phyloP scores from a whole-genome alignment of 2,113 vertebrate genomes.

The Mesembrinibis cayennensis region DNA sequence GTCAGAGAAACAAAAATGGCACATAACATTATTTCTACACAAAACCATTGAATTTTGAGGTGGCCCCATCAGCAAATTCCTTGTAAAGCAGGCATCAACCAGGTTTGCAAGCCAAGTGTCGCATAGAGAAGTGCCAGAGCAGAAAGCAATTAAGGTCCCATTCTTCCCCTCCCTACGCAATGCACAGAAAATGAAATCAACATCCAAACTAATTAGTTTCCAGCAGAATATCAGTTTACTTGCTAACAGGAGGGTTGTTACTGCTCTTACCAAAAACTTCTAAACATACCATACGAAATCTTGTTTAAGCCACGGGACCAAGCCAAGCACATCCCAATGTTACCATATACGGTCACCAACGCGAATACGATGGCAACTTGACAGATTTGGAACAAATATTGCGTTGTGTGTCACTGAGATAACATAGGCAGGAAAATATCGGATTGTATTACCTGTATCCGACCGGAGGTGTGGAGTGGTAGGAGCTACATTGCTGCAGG shows the following conservation, averaged over 20 bases:
- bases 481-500: not conserved
- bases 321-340: not conserved
- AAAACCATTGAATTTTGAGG: not conserved
- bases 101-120: not conserved
- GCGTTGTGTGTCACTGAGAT: conserved; percentile 6
- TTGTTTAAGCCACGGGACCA: conserved; percentile 4
- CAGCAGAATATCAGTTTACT: conserved; percentile 56
- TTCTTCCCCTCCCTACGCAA: conserved; percentile 38
- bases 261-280: conserved; percentile 56
- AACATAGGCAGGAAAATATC: conserved; percentile 46
- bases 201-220: conserved; percentile 47
- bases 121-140: not conserved
- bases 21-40: not conserved
- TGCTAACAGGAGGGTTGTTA: not conserved
- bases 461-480: conserved; percentile 17
- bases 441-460: conserved; percentile 63
- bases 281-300: conserved; percentile 24
- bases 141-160: conserved; percentile 25
- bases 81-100: not conserved
- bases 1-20: not conserved
- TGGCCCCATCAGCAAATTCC: not conserved
- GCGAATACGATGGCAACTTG: conserved; percentile 60
- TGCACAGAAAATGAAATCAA: conserved; percentile 41
- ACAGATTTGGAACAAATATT: conserved; percentile 62
- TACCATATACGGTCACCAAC: conserved; percentile 57